Base-by-base conservation (phyloP, 2,797 vertebrate species). In the Decapterus maruadsi region DNA sequence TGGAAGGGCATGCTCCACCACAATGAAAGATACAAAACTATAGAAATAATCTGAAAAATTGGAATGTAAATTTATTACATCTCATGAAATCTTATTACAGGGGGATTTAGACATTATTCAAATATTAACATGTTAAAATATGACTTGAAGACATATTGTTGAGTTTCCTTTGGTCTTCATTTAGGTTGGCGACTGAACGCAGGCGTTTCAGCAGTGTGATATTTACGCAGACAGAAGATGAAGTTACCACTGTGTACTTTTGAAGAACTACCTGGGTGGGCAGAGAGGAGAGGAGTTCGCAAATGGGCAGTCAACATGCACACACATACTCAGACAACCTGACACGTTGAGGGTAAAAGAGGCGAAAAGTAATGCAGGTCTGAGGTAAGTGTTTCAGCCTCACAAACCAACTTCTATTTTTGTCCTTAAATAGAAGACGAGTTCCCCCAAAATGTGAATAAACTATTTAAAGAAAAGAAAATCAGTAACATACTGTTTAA, bases 261-360 rank as follows among this genome's bases (percentile, higher is more conserved):
- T 81, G 82, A 87, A 80, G 74, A 83, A 61, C 90, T 80, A 86
- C 91, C 83, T 93, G 93, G 91, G 93, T 92, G 92, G 90, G 89
- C 91, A 85, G 68, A 75, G 68, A 74, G 70, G 70, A 84, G 81
- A 84, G 80, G 29, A 67, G 79, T 78, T 68, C 83, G 46, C 51
- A 88, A 85, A 84, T 62, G 75, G 71, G 70, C 51, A 84, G 81
- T 89, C 76, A 79, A 76, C 68, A 80, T 31, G 48, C 42, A 81
- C 22, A 53, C 77, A 80, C 20, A 22, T 19, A 80, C 75, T 67
- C 76, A 83, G 58, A 74, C 38, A 56, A 20, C 12, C 51, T 8
- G 8, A 66, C 14, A 42, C 50, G 31, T 6, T 19, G 48, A 53
- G 45, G 48, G 65, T 68, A 50, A 81, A 73, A 63, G 51, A 66